Conservation (phyloP, 2,113 vertebrate genomes). For the Boleophthalmus pectinirostris region DNA sequence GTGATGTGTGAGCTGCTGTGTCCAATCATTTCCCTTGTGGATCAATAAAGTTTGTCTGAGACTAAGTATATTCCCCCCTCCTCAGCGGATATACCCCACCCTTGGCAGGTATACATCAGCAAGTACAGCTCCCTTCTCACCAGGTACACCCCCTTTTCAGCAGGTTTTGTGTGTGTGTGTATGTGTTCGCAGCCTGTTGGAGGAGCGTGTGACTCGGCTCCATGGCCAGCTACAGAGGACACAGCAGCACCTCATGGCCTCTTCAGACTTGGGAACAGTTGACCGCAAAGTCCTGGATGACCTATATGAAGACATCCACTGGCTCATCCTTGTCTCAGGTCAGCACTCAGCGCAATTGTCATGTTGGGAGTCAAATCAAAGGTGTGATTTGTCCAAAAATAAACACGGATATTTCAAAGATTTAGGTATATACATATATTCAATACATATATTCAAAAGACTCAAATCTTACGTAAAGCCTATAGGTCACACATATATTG, state of each 20-base stretch:
- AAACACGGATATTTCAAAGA: too few species aligned
- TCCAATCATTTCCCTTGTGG: too few species aligned
- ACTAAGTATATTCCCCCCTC: not conserved
- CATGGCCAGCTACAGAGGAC: constrained; percentile 94
- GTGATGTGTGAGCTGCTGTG: too few species aligned
- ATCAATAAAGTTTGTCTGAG: too few species aligned
- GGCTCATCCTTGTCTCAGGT: constrained; percentile 99
- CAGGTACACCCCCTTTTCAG: not conserved
- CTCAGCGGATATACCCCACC: not conserved
- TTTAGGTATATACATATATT: too few species aligned
- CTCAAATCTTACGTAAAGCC: too few species aligned
- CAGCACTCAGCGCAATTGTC: constrained; percentile 2
- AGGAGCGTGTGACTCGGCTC: constrained; percentile 93
- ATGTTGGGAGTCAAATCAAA: too few species aligned
- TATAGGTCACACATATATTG: too few species aligned
- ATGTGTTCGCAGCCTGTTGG: constrained; percentile 83
- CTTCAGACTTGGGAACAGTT: constrained; percentile 82
- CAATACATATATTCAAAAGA: too few species aligned
- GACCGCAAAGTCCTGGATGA: constrained; percentile 94
- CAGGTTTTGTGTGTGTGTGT: not conserved
- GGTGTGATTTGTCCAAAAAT: too few species aligned
- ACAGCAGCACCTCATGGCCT: constrained; percentile 92
- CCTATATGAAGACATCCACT: constrained; percentile 98
- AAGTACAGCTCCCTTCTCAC: not conserved
- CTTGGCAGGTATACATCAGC: too few species aligned